Evolutionary conservation across 1,140 invertebrate genomes (phyloP), one percentile per base, ranked within the genome.

Genomic region (Paraescarpia echinospica): DNA sequence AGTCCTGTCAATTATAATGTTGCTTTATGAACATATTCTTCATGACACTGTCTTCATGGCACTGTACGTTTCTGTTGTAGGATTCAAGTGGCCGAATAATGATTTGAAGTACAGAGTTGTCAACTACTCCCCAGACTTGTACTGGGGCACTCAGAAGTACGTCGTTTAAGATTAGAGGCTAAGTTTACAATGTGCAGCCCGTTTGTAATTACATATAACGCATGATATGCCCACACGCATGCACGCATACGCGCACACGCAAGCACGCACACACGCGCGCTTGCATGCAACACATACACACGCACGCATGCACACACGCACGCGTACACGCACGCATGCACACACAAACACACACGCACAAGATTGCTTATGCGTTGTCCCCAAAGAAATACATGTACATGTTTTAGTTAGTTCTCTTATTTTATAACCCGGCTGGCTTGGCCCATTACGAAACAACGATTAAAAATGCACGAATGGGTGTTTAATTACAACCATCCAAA

Each of bases 11-110:
- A 41, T 41, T 41, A 41, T 12, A 12, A 12, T 12, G 41, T 41
- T 41, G 41, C 41, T 41, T 41, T 41, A 41, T 6, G 41, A 12
- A 41, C 4, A 41, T 18, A 33, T 90, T 34, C n/a, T 90, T 90
- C 18, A 90, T 2, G 35, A 90, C 35, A 33, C 33, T 91, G n/a
- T 34, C n/a, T 90, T 90, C 18, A 90, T 2, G 35, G n/a, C 35
- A 33, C 33, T 91, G 91, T n/a, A 2, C 90, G 34, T 93, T 91
- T 77, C 31, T 51, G 41, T 31, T 92, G 27, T 35, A 93, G 93
- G 93, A n/a, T 90, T 59, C 89, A 93, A 93, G 35, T 93, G 93
- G 93, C 92, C 34, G 33, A 92, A 93, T 34, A 35, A 33, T 8
- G 33, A 41, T 34, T 34, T 93, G 33, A 93, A 59, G 1, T 93